Conservation (phyloP, 1,140 invertebrate genomes). For the Leptopilina clavipes region DNA sequence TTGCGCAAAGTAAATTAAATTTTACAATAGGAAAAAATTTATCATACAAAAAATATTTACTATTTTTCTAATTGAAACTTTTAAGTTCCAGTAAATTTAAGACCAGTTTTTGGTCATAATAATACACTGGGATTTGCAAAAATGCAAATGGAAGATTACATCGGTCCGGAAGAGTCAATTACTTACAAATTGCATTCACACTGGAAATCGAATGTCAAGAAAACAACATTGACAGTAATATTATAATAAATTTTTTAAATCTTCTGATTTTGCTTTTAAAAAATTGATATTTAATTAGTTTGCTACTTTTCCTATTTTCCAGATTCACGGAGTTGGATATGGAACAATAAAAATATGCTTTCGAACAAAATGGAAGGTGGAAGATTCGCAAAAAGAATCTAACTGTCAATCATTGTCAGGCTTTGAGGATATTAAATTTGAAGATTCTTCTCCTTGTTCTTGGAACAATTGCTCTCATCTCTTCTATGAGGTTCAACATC, state of each 20-base stretch:
- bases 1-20: conserved; percentile 45
- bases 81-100: conserved; percentile 58
- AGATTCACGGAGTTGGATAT: conserved; percentile 60
- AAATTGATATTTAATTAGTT: too few species aligned
- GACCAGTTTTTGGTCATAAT: conserved; percentile 44
- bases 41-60: background rate
- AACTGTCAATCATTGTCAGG: conserved; percentile 50
- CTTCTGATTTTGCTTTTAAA: too few species aligned
- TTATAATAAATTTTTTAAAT: conserved; percentile 33
- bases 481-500: conserved; percentile 54
- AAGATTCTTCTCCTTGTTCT: conserved; percentile 45
- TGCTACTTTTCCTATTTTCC: too few species aligned
- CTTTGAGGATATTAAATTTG: conserved; percentile 49
- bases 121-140: conserved; percentile 34
- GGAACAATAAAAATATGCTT: conserved; percentile 60
- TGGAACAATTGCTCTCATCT: conserved; percentile 50
- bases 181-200: conserved; percentile 59
- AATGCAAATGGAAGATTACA: conserved; percentile 60
- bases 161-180: conserved; percentile 50
- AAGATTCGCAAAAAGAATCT: conserved; percentile 22
- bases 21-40: background rate
- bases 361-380: conserved; percentile 50
- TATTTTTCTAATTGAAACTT: conserved; percentile 35
- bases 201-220: conserved; percentile 53
- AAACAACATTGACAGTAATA: conserved; percentile 51